Base-by-base conservation (phyloP, 2,797 vertebrate genomes). In the Anguilla obscura region DNA sequence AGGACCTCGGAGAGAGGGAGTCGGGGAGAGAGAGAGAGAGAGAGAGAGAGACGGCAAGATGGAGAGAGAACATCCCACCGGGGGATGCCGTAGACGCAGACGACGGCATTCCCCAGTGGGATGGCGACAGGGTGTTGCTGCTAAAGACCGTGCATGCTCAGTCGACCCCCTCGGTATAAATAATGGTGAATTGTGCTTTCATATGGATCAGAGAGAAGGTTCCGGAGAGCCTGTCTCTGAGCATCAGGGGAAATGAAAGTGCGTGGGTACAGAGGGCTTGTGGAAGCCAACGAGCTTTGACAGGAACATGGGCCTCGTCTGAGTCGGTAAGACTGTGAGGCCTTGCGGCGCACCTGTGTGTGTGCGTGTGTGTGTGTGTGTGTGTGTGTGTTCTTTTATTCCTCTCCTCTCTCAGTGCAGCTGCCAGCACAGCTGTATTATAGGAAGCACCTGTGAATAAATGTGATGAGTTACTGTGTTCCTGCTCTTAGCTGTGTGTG, bases 371-470 rank as follows among this genome's bases (percentile, higher is more conserved):
- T n/a, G 9, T 69, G 36, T 40, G 66, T 80, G 48, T 18, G 8
- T 86, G 56, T 74, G 87, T 87, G 87, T 80, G 82, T 30, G 87
- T 85, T 24, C 40, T 45, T 74, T 36, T 36, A 18, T 14, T 40
- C 36, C 3, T 40, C 33, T 10, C 30, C 71, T 40, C 71, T 76
- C 71, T 40, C 9, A n/a, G n/a, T 80, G 71, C 54, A 30, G 12
- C 87, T 87, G 50, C 54, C 52, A 71, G 54, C 27, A 56, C n/a
- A 6, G 54, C 12, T 79, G 89, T 90, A n/a, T 90, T 89, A 87
- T 91, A 89, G 88, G 66, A 90, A 87, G 63, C 82, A 18, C 74
- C 86, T 74, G 87, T 79, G 66, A 87, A 91, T 82, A 88, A 36
- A 86, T 36, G 40, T 27, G 12, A 48, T n/a, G 12, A 0, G 24